A percentile compares a stretch with the other conserved stretches of the same genome.
These are phyloP conservation scores for Phengaris arion DNA, from an alignment of 2,888 invertebrate species.

Conservation along the genomic window DNA sequence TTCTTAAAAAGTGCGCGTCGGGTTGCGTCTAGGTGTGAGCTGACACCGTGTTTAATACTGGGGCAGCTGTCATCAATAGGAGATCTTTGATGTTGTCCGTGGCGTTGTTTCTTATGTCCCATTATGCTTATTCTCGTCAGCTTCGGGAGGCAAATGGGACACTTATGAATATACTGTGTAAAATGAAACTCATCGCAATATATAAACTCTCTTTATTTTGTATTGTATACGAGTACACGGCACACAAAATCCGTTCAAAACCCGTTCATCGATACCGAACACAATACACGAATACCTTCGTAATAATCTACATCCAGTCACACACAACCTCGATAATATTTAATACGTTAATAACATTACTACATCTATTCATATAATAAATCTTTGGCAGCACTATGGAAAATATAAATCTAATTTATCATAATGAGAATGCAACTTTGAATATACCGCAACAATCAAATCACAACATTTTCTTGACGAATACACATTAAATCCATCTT, in stretches of 20 bases:
- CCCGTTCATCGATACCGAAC: conserved; percentile 49
- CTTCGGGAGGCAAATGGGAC: too few species aligned
- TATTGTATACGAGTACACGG: conserved; percentile 61
- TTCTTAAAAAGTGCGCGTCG: too few species aligned
- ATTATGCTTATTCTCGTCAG: too few species aligned
- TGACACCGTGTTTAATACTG: too few species aligned
- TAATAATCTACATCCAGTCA: conserved; percentile 41
- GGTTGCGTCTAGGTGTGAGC: too few species aligned
- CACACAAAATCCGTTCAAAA: conserved; percentile 41
- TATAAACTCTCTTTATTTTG: conserved; percentile 66
- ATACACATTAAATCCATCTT: conserved; percentile 53
- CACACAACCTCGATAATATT: conserved; percentile 74
- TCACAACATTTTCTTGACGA: conserved; percentile 74
- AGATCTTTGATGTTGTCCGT: too few species aligned
- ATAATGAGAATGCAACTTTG: conserved; percentile 77
- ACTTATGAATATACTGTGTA: not conserved
- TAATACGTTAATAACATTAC: conserved; percentile 72
- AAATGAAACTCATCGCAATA: conserved; percentile 42
- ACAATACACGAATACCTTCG: conserved; percentile 33
- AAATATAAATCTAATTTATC: conserved; percentile 77
- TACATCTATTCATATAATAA: conserved; percentile 73
- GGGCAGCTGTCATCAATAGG: too few species aligned
- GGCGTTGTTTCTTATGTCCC: too few species aligned
- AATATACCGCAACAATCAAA: conserved; percentile 75
- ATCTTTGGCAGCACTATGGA: conserved; percentile 80